Base-by-base conservation (phyloP, 2,113 vertebrate species). In the Elgaria multicarinata region DNA sequence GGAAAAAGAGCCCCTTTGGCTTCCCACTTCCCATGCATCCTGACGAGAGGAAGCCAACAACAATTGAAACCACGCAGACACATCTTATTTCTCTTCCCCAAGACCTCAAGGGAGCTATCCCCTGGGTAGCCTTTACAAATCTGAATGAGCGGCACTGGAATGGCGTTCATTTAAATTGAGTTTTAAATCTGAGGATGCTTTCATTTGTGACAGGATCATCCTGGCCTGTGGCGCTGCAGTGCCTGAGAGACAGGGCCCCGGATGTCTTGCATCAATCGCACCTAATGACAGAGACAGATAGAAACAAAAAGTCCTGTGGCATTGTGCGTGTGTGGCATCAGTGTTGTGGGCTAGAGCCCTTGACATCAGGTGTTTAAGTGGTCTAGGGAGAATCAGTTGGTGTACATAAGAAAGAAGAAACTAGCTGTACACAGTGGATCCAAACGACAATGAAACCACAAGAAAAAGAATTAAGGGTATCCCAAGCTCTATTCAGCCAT, bases 171-270 rank as follows among this genome's bases (percentile, higher is more conserved):
- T 89, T 84, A 84, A 67, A 89, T 16, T 84, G 72, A 42, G 46
- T 67, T 89, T 84, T 67, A 75, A 83, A 83, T 84, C 20, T 69
- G 50, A 84, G 22, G 58, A 89, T 77, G 58, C 22, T 77, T 84
- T 89, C 74, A 89, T 53, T 44, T 84, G 44, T 89, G 88, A 77
- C 81, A 89, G 42, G 62, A 89, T 84, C 50, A 84, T 77, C 72
- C 77, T 84, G 58, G 66, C 46, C 81, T 42, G 39, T 31, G 62
- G 55, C 58, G 44, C 33, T 42, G 26, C 33, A 64, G 62, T 44
- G 33, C 46, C 72, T 83, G 81, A 77, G 39, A 14, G 81, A 55
- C 4, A 39, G 72, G 10, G n/a, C n/a, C 87, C 26, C 26, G 64
- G 53, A 58, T 46, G 69, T 64, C 53, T 53, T 42, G 3, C n/a